phyloP scores from a whole-genome alignment of 2,113 vertebrate species.

The Indri indri region DNA sequence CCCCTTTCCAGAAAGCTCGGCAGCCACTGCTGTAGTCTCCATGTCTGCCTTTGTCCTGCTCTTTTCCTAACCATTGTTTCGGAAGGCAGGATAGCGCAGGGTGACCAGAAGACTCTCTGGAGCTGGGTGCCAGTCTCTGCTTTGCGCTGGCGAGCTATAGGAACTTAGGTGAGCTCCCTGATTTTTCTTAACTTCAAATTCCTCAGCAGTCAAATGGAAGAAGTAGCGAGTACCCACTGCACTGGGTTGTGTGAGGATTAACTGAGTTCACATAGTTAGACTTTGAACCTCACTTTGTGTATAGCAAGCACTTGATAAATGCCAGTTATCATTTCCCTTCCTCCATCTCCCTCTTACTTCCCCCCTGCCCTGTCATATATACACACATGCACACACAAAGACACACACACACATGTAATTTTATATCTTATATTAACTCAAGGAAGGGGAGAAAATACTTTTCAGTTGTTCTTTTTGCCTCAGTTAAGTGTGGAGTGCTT shows the following conservation, averaged over 20 bases:
- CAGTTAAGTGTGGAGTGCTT: conserved; percentile 61
- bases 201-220: neutral
- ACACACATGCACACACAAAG: neutral
- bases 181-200: neutral
- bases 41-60: neutral
- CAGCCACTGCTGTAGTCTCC: neutral
- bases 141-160: neutral
- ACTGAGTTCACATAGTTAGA: neutral
- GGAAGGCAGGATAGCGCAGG: neutral
- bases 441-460: conserved; percentile 31
- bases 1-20: no score
- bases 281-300: neutral
- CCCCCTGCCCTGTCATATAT: neutral
- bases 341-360: neutral
- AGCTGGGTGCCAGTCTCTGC: no score
- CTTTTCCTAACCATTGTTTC: neutral
- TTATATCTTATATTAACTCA: conserved; percentile 9
- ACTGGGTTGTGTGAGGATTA: neutral
- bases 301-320: neutral
- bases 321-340: neutral
- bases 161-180: neutral
- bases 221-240: no score
- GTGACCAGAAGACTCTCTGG: neutral
- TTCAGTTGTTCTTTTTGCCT: conserved; percentile 51
- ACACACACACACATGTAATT: neutral